phyloP scores from a whole-genome alignment of 2,888 invertebrate species.

The Euproctis similis region DNA sequence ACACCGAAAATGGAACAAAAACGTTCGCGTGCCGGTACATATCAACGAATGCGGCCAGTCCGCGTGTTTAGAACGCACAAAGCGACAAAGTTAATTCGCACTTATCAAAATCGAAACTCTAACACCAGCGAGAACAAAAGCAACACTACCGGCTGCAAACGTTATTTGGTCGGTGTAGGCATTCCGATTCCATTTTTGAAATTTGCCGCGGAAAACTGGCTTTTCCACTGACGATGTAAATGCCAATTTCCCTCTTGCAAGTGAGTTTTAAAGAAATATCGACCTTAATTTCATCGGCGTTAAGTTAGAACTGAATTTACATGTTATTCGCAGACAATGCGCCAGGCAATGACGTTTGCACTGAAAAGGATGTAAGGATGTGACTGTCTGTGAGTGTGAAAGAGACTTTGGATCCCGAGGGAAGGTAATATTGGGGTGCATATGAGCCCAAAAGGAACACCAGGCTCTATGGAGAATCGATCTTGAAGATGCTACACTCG shows the following conservation, averaged over 20 bases:
- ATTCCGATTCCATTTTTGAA: slow-evolving; percentile 62
- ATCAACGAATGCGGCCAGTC: slow-evolving; percentile 62
- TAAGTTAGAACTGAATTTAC: slow-evolving; percentile 32
- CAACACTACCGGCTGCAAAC: slow-evolving; percentile 21
- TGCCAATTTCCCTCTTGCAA: slow-evolving; percentile 67
- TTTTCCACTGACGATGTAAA: slow-evolving; percentile 70
- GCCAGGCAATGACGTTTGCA: slow-evolving; percentile 73
- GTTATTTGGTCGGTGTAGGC: slow-evolving; percentile 36
- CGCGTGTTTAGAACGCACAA: slow-evolving; percentile 47
- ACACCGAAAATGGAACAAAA: slow-evolving; percentile 56
- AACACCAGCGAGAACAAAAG: slow-evolving; percentile 31
- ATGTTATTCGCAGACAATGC: slow-evolving; percentile 54
- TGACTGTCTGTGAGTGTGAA: slow-evolving; percentile 27
- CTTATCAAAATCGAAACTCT: slow-evolving; percentile 15
- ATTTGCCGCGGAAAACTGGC: slow-evolving; percentile 69
- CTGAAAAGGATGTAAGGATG: slow-evolving; percentile 36
- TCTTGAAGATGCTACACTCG: slow-evolving; percentile 61
- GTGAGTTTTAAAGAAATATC: slow-evolving; percentile 21
- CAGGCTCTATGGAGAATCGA: slow-evolving; percentile 62
- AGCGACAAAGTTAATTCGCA: slow-evolving; percentile 35
- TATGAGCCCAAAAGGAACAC: slow-evolving; percentile 45
- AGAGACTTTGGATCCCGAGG: slow-evolving; percentile 38
- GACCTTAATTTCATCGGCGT: slow-evolving; percentile 24
- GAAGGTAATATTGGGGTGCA: slow-evolving; percentile 62
- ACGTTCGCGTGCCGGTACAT: slow-evolving; percentile 70